Conservation (phyloP, 2,797 vertebrate species). For the Rhynchotus rufescens region DNA sequence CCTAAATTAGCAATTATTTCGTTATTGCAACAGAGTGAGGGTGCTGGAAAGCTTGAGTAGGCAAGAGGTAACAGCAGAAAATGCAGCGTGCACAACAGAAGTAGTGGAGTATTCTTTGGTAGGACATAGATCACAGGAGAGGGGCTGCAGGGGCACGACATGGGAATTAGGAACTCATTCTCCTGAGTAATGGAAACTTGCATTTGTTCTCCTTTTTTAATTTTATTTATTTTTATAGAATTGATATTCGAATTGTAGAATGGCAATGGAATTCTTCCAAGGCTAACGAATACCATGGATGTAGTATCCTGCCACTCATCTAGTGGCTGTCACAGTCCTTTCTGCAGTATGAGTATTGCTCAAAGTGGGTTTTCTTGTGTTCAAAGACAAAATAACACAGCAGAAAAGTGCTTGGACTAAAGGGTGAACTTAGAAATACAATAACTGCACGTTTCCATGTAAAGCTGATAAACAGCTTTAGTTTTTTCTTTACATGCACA, state of each 20-base stretch:
- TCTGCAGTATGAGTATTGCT: background rate
- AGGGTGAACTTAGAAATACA: background rate
- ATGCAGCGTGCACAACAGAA: background rate
- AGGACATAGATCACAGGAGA: accelerated
- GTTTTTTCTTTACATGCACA: background rate
- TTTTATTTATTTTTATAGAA: background rate
- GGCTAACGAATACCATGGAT: background rate
- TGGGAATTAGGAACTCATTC: background rate
- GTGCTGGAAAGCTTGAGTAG: background rate
- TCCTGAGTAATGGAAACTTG: background rate
- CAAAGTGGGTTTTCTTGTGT: background rate
- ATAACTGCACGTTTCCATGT: background rate
- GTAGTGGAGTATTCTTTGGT: accelerated
- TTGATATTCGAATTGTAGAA: background rate
- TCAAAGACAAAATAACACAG: background rate
- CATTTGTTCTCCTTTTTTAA: background rate
- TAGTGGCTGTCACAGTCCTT: background rate
- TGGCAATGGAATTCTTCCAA: background rate
- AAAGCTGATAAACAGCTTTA: background rate
- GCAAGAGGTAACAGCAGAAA: background rate
- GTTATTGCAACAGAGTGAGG: background rate
- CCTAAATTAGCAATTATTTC: background rate
- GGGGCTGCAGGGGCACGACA: accelerated
- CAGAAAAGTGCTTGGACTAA: background rate
- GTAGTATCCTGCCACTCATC: accelerated